A percentile compares a stretch with the other conserved stretches of the same genome.
Evolutionary conservation across 2,797 vertebrate genomes (phyloP).

Genomic region (Salmo trutta): DNA sequence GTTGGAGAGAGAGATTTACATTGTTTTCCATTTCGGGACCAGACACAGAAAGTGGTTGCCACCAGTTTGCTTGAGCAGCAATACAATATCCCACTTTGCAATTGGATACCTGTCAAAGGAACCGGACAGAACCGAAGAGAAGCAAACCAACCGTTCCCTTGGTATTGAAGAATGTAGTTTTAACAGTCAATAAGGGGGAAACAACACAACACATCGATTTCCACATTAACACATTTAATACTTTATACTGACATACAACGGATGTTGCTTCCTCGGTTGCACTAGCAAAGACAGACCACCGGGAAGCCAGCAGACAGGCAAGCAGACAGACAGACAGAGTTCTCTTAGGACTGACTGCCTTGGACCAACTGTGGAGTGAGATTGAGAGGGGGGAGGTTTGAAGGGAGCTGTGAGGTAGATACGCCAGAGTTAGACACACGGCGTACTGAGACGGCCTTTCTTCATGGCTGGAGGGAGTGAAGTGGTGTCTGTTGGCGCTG

Average conservation of each 20-base stretch:
- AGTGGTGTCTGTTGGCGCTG: constrained; percentile 45
- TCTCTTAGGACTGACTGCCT: constrained; percentile 25
- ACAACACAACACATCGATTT: constrained; percentile 43
- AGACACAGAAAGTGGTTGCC: too few relatives aligned
- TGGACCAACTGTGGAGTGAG: background rate
- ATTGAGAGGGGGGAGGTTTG: background rate
- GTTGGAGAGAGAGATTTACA: too few relatives aligned
- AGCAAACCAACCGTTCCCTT: constrained; percentile 33
- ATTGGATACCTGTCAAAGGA: constrained; percentile 3
- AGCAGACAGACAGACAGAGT: constrained; percentile 40
- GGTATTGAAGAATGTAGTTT: constrained; percentile 33
- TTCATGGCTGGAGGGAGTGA: constrained; percentile 31
- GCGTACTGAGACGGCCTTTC: background rate
- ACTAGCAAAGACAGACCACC: background rate
- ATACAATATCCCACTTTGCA: background rate
- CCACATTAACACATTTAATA: constrained; percentile 38
- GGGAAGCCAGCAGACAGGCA: constrained; percentile 16
- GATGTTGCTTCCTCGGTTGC: background rate
- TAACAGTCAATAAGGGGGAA: constrained; percentile 37
- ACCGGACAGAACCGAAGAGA: background rate
- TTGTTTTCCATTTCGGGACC: too few relatives aligned
- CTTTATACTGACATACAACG: background rate
- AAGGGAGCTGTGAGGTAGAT: constrained; percentile 5
- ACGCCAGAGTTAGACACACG: background rate
- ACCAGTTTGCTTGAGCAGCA: too few relatives aligned